Evolutionary conservation across 2,888 invertebrate genomes (phyloP).

Genomic region (Paralinhomoeus sp.): DNA sequence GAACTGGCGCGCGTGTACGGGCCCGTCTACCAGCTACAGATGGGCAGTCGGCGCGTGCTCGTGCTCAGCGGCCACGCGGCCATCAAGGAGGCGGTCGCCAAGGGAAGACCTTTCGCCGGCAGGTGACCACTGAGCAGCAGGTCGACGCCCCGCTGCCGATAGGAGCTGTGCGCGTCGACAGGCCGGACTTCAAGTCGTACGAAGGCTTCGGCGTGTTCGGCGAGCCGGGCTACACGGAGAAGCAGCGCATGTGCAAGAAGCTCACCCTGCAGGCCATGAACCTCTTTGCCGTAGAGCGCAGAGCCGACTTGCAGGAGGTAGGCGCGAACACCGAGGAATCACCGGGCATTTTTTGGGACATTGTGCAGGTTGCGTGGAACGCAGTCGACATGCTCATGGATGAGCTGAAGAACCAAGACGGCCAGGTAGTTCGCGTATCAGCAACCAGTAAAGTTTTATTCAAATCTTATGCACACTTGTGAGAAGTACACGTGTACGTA

Average conservation of each 20-base stretch:
- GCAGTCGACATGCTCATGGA: constrained; percentile 2
- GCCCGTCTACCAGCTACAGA: constrained; percentile 50
- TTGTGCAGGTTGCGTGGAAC: neutral
- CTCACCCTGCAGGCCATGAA: neutral
- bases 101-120: constrained; percentile 47
- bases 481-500: no score
- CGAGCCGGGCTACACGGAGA: neutral
- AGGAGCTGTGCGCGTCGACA: constrained; percentile 24
- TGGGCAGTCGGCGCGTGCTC: constrained; percentile 58
- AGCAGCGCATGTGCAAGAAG: neutral
- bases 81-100: constrained; percentile 60
- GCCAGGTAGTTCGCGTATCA: neutral
- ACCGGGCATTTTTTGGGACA: no score
- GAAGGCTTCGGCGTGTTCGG: constrained; percentile 1
- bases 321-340: no score
- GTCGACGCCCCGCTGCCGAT: no score
- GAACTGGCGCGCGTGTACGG: constrained; percentile 55
- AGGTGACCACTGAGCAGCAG: neutral
- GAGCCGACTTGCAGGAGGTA: constrained; percentile 2
- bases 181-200: constrained; percentile 38
- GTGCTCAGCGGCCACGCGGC: constrained; percentile 63
- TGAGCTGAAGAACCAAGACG: neutral
- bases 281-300: neutral
- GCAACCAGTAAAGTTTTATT: no score
- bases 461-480: no score